Conservation (phyloP, 1,140 invertebrate genomes). For the honey bee (Apis mellifera) region DNA sequence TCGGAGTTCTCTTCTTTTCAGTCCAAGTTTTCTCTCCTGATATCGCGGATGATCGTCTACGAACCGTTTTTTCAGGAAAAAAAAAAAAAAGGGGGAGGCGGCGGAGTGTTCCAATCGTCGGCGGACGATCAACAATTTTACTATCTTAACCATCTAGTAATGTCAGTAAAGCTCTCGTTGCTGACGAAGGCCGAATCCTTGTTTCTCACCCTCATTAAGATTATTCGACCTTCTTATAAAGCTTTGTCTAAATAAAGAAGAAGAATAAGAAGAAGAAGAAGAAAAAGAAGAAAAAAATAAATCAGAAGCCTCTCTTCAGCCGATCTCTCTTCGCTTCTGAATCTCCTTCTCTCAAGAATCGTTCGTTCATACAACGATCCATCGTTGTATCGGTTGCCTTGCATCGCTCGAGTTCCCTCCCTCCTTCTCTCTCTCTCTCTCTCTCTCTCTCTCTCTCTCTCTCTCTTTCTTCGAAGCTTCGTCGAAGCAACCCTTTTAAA, state of each 20-base stretch:
- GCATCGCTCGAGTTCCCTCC: not conserved
- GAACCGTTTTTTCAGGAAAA: slow-evolving; percentile 7
- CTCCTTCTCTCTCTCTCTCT: not conserved
- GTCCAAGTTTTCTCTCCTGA: slow-evolving; percentile 51
- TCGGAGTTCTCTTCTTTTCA: slow-evolving; percentile 40
- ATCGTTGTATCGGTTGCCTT: slow-evolving; percentile 2
- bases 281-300: not conserved
- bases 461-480: not conserved
- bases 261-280: not conserved
- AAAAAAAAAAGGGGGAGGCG: too few species aligned
- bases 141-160: slow-evolving; percentile 73
- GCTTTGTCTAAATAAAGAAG: slow-evolving; percentile 37
- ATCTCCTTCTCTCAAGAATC: slow-evolving; percentile 6
- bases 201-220: not conserved
- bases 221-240: slow-evolving; percentile 36
- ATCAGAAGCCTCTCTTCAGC: slow-evolving; percentile 54
- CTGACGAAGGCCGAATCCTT: slow-evolving; percentile 31
- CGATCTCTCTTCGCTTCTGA: slow-evolving; percentile 12
- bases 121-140: slow-evolving; percentile 58
- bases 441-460: not conserved
- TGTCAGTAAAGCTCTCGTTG: slow-evolving; percentile 70
- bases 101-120: slow-evolving; percentile 11
- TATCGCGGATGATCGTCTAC: slow-evolving; percentile 36
- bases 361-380: slow-evolving; percentile 10
- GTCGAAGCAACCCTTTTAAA: slow-evolving; percentile 15